Evolutionary conservation across 2,888 invertebrate genomes (phyloP).

Genomic region (Tipula confusa): DNA sequence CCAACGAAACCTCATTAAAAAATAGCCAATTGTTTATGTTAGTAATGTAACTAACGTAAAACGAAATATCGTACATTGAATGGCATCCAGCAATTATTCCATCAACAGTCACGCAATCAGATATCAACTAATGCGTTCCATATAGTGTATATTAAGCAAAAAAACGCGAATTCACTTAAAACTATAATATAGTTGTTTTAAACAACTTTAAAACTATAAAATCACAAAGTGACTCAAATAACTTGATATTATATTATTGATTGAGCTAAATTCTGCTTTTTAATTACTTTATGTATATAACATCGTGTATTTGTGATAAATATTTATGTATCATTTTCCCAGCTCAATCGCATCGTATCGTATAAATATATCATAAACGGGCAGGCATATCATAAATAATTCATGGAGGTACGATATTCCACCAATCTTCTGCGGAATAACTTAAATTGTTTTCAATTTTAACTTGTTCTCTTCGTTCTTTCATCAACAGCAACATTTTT

Average conservation of each 20-base stretch:
- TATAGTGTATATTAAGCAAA: neutral
- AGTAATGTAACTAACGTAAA: neutral
- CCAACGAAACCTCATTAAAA: neutral
- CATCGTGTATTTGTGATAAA: neutral
- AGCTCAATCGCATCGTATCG: constrained; percentile 3
- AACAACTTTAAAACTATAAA: neutral
- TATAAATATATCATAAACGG: neutral
- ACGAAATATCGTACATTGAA: neutral
- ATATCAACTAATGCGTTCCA: neutral
- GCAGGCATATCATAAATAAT: constrained; percentile 9
- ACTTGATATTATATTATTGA: constrained; percentile 7
- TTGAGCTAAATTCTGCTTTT: neutral
- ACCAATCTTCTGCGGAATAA: neutral
- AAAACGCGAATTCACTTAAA: constrained; percentile 3
- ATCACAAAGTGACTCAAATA: neutral
- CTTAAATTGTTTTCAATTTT: neutral
- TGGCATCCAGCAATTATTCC: constrained; percentile 3
- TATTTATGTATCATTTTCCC: neutral
- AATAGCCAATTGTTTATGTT: neutral
- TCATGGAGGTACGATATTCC: constrained; percentile 1
- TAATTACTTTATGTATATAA: neutral
- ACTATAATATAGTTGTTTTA: neutral
- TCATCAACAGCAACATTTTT: neutral
- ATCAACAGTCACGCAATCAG: constrained; percentile 9
- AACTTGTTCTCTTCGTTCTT: neutral